Base-by-base conservation (phyloP, 2,797 vertebrate genomes). In the Onychomys leucogaster region DNA sequence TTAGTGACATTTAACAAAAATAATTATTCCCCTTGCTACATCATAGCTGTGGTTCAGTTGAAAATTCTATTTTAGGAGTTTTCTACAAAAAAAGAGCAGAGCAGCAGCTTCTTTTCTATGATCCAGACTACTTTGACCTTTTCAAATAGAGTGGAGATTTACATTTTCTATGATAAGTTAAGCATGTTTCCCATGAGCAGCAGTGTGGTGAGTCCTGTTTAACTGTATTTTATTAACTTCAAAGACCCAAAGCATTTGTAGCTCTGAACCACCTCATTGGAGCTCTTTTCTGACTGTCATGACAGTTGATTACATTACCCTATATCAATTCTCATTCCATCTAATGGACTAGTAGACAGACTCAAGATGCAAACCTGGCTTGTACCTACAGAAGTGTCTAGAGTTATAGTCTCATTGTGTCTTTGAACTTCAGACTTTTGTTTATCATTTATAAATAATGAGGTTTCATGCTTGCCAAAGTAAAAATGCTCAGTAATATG, bases 1-100 rank as follows among this genome's bases (percentile, higher is more conserved):
- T 96, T 98, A 96, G 69, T 97, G 94, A 90, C 89, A 93, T 96
- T 98, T 97, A 90, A 97, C 77, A 46, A 98, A 97, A 96, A 82
- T 77, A 94, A 77, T 55, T 34, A 93, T 96, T 89, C 95, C 52
- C 29, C 75, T 97, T 93, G 80, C 86, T 92, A 49, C 57, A 77
- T 0, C 65, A 0, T 0, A 69, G 0, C 89, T 94, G 49, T 94
- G 73, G 97, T 98, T 97, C 65, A 95, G 63, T 96, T 82, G 0
- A 85, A 96, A 71, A 89, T 81, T 96, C 49, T 98, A 61, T 98
- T 98, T 98, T 97, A 82, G 52, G 9, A 21, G 12, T 94, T 96
- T 96, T 97, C 9, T 95, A 88, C 96, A 91, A 97, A 97, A 84
- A 10, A 34, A 4, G 0, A 46, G 80, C 87, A 96, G 85, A 92